phyloP scores from a whole-genome alignment of 2,797 vertebrate genomes.

The Anabas testudineus region DNA sequence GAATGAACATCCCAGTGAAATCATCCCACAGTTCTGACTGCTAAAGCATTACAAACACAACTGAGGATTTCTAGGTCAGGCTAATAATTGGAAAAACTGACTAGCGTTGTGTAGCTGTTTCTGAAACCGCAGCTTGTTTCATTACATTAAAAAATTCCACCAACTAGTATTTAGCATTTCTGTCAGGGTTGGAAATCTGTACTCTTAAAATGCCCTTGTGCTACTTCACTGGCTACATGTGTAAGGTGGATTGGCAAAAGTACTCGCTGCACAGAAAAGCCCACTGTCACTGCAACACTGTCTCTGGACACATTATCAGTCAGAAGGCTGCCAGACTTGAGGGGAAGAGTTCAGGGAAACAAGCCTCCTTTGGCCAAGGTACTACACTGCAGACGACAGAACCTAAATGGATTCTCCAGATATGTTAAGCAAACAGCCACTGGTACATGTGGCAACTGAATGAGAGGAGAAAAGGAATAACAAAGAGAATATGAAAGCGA shows the following conservation, averaged over 20 bases:
- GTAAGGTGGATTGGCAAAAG: slow-evolving; percentile 74
- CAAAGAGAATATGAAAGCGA: slow-evolving; percentile 53
- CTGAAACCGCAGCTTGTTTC: slow-evolving; percentile 78
- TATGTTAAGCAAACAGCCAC: slow-evolving; percentile 47
- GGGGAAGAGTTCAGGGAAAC: slow-evolving; percentile 72
- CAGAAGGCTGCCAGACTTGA: slow-evolving; percentile 58
- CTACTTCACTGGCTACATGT: slow-evolving; percentile 63
- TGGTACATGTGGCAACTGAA: slow-evolving; percentile 37
- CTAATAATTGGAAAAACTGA: slow-evolving; percentile 85
- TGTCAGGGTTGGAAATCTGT: slow-evolving; percentile 75
- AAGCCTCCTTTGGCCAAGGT: slow-evolving; percentile 59
- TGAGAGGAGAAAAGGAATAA: slow-evolving; percentile 34
- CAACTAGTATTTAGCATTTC: slow-evolving; percentile 76
- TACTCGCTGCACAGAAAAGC: slow-evolving; percentile 41
- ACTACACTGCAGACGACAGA: slow-evolving; percentile 44
- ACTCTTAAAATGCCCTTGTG: slow-evolving; percentile 65
- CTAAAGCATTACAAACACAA: slow-evolving; percentile 77
- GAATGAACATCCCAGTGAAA: slow-evolving; percentile 68
- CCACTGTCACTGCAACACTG: slow-evolving; percentile 59
- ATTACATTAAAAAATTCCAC: slow-evolving; percentile 72
- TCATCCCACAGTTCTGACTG: slow-evolving; percentile 60
- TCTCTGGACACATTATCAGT: slow-evolving; percentile 71
- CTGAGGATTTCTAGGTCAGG: slow-evolving; percentile 81
- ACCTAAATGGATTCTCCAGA: slow-evolving; percentile 71
- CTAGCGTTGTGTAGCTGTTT: slow-evolving; percentile 65